Percentiles rank a stretch among this genome's conserved stretches.
phyloP scores from a whole-genome alignment of 2,113 vertebrate species.

The Delphinus delphis region DNA sequence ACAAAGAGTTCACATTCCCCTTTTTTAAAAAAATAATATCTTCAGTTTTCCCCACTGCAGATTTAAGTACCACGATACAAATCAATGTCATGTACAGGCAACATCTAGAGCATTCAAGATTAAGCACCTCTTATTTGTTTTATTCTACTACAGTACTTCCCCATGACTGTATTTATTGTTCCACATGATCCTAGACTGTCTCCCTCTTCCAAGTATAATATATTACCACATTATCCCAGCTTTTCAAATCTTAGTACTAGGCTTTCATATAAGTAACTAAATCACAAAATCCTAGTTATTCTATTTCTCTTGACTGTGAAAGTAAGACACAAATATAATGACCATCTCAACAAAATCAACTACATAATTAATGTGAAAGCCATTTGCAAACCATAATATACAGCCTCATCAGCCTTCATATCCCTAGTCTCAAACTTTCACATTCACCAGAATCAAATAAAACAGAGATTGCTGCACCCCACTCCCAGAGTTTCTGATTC shows the following conservation, averaged over 20 bases:
- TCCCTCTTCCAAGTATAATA: neutral
- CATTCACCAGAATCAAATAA: neutral
- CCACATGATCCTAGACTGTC: neutral
- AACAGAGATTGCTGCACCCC: neutral
- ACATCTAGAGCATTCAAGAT: neutral
- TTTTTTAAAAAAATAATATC: neutral
- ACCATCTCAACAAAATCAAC: constrained; percentile 27
- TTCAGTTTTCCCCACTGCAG: neutral
- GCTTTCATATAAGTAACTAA: constrained; percentile 12
- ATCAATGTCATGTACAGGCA: neutral
- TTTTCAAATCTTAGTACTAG: constrained; percentile 6
- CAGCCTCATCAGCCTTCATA: neutral
- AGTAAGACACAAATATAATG: constrained; percentile 20
- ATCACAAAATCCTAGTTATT: neutral
- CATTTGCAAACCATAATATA: neutral
- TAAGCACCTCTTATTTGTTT: neutral
- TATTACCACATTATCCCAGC: neutral
- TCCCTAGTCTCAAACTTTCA: neutral
- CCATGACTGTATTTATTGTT: neutral
- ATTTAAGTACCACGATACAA: neutral
- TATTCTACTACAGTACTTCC: neutral
- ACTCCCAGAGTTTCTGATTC: neutral
- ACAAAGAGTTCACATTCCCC: neutral
- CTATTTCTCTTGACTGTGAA: neutral
- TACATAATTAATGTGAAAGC: neutral